phyloP scores from a whole-genome alignment of 2,888 invertebrate genomes.

The Mesochorus sp. region DNA sequence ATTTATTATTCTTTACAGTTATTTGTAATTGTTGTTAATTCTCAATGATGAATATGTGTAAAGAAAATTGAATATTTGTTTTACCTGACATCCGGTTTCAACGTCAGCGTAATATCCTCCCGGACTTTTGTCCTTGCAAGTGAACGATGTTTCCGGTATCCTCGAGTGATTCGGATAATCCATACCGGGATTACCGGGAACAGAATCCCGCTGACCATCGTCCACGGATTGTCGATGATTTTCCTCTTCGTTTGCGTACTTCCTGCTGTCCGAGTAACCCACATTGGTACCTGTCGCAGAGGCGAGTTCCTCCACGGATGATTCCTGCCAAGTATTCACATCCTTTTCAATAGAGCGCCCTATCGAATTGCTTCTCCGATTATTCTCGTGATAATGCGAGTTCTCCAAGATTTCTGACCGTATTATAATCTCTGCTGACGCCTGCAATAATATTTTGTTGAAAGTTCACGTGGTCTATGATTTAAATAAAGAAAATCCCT shows the following conservation, averaged over 20 bases:
- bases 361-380: not conserved
- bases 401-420: not conserved
- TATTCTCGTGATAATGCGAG: constrained; percentile 6
- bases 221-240: constrained; percentile 53
- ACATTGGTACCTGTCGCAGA: constrained; percentile 35
- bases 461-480: too few species aligned
- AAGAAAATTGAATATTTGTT: not conserved
- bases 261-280: constrained; percentile 49
- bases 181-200: constrained; percentile 81
- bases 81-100: constrained; percentile 82
- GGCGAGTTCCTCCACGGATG: constrained; percentile 28
- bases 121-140: constrained; percentile 79
- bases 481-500: too few species aligned
- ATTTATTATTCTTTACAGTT: too few species aligned
- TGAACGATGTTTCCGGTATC: constrained; percentile 82
- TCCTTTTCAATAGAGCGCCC: constrained; percentile 1
- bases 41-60: too few species aligned
- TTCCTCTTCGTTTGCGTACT: constrained; percentile 42
- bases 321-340: constrained; percentile 31
- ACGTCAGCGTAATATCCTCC: constrained; percentile 83
- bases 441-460: constrained; percentile 28
- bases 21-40: constrained; percentile 24
- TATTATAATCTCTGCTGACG: not conserved
- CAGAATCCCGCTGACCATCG: constrained; percentile 74
- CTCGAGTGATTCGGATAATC: constrained; percentile 81